Percentiles rank a stretch among this genome's conserved stretches.
These are phyloP conservation scores for Galbula dea DNA, from an alignment of 2,113 vertebrate genomes.

Conservation along the genomic window DNA sequence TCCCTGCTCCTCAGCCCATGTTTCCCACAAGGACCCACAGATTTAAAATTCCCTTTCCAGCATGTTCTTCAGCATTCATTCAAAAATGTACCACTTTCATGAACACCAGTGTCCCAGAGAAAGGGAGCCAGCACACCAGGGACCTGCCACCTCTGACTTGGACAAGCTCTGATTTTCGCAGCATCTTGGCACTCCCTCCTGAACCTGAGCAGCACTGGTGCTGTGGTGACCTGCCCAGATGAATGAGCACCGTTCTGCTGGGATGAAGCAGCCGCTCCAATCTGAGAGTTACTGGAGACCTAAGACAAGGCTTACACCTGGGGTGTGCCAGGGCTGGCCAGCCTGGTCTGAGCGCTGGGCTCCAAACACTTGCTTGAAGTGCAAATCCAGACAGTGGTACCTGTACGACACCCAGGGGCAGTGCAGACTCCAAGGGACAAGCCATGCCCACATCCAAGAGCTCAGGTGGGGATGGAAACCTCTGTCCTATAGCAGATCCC, in stretches of 20 bases:
- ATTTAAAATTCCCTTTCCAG: not conserved
- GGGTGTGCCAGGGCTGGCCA: not conserved
- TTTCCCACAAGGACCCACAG: not conserved
- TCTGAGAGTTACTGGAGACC: not conserved
- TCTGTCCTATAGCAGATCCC: not conserved
- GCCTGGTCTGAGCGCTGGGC: not conserved
- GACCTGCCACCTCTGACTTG: not conserved
- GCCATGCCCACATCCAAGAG: not conserved
- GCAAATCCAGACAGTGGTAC: fast-evolving
- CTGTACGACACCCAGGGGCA: not conserved
- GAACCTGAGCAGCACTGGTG: not conserved
- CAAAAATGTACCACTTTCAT: not conserved
- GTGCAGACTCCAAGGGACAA: not conserved
- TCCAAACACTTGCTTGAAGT: not conserved
- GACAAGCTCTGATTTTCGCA: not conserved
- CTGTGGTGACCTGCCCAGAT: not conserved
- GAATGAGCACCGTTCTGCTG: not conserved
- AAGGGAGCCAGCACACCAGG: not conserved
- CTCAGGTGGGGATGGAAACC: not conserved
- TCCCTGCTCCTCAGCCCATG: not conserved
- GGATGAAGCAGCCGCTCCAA: not conserved
- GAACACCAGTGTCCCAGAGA: not conserved
- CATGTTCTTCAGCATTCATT: not conserved
- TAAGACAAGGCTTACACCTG: not conserved
- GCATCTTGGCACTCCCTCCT: not conserved